A percentile compares a stretch with the other conserved stretches of the same genome.
Conservation (phyloP, 2,888 invertebrate genomes). For the Emmelina monodactyla region DNA sequence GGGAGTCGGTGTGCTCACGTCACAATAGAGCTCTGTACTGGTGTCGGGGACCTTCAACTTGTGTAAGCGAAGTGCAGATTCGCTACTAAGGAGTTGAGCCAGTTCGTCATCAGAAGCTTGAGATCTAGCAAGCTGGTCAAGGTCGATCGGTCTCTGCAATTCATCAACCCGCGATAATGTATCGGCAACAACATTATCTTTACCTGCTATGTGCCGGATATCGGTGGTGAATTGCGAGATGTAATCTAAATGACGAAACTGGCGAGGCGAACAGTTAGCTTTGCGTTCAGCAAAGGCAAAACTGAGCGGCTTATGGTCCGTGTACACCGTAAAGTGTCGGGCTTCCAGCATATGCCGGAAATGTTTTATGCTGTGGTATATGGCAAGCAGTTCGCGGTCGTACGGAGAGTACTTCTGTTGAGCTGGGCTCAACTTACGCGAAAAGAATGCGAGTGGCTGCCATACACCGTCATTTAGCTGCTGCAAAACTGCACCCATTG, state of each 20-base stretch:
- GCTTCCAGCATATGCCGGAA: background rate
- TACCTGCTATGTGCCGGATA: background rate
- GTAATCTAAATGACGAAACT: background rate
- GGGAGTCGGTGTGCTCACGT: background rate
- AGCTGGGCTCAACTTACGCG: background rate
- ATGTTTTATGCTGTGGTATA: background rate
- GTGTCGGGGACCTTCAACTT: background rate
- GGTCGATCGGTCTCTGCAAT: background rate
- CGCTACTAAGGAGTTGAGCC: conserved; percentile 12
- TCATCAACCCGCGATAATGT: background rate
- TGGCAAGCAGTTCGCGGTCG: background rate
- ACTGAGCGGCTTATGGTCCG: background rate
- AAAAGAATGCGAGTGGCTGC: conserved; percentile 21
- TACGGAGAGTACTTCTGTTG: background rate
- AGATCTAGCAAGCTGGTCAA: background rate
- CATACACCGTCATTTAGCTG: conserved; percentile 19
- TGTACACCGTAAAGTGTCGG: background rate
- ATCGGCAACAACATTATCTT: background rate
- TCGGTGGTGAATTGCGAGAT: background rate
- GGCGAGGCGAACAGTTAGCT: background rate
- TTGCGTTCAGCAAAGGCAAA: background rate
- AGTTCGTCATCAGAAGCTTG: conserved; percentile 16
- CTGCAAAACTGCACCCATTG: conserved; percentile 27
- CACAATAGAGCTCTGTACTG: background rate
- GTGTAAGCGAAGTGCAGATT: background rate